Percentiles rank a stretch among this genome's conserved stretches.
phyloP scores from a whole-genome alignment of 2,113 vertebrate species.

The Psilopsiagon aymara region DNA sequence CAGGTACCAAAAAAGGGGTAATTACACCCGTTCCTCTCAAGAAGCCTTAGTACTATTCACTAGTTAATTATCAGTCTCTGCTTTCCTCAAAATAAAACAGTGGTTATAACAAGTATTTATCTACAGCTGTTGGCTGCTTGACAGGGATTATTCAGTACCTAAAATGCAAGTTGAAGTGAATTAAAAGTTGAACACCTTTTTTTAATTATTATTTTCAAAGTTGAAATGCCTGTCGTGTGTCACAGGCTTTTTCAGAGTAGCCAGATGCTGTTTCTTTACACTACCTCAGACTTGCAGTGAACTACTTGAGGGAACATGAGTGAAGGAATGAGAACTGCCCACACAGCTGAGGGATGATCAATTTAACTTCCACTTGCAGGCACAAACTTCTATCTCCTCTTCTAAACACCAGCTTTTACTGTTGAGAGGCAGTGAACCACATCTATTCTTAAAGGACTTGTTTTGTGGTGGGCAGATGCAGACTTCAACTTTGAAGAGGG shows the following conservation, averaged over 20 bases:
- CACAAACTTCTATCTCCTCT: background rate
- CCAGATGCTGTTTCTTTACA: background rate
- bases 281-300: background rate
- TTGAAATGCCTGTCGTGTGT: background rate
- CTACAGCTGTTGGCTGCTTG: background rate
- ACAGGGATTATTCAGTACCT: background rate
- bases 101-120: background rate
- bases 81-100: background rate
- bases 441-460: constrained; percentile 34
- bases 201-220: background rate
- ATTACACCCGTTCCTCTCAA: background rate
- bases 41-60: background rate
- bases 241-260: background rate
- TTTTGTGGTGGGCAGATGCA: constrained; percentile 28
- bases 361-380: constrained; percentile 44
- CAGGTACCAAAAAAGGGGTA: background rate
- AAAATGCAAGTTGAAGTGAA: background rate
- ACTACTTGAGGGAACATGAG: background rate
- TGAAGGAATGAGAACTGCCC: constrained; percentile 16
- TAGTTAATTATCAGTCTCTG: background rate
- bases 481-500: background rate
- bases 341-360: background rate
- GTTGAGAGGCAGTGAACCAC: background rate
- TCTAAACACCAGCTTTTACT: background rate
- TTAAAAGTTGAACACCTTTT: background rate